Percentiles rank a stretch among this genome's conserved stretches.
Conservation (phyloP, 2,797 vertebrate genomes). For the Pelochelys cantorii region DNA sequence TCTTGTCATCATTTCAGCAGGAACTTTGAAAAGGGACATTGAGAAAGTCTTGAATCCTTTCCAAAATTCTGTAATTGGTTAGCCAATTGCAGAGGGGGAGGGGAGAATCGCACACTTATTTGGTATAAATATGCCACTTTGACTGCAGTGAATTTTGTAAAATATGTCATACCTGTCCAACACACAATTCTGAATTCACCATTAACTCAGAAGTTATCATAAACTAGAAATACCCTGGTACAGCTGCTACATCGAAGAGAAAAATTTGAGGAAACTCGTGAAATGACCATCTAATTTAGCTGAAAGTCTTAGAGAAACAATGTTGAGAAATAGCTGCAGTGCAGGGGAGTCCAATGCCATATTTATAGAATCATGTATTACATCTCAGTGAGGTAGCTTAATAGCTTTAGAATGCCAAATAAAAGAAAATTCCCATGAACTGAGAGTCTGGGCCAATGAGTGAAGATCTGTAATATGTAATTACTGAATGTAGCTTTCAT, state of each 20-base stretch:
- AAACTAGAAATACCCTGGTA: background rate
- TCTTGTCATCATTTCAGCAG: background rate
- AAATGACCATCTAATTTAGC: background rate
- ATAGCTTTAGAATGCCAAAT: background rate
- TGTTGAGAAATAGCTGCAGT: background rate
- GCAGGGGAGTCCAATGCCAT: background rate
- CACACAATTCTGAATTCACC: background rate
- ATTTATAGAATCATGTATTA: background rate
- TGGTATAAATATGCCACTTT: background rate
- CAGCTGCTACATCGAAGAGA: background rate
- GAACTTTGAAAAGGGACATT: background rate
- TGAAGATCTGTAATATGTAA: background rate
- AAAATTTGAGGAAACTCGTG: background rate
- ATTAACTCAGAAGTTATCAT: background rate
- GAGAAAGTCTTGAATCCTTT: background rate
- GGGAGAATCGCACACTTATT: background rate
- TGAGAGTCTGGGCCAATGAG: background rate
- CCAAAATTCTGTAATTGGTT: background rate
- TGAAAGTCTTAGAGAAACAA: background rate
- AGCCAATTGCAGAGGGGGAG: background rate
- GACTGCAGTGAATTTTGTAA: background rate
- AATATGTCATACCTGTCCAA: background rate
- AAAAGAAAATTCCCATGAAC: background rate
- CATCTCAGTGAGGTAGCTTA: background rate
- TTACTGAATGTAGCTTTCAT: background rate